phyloP scores from a whole-genome alignment of 2,888 invertebrate genomes.

The Papilio protenor region DNA sequence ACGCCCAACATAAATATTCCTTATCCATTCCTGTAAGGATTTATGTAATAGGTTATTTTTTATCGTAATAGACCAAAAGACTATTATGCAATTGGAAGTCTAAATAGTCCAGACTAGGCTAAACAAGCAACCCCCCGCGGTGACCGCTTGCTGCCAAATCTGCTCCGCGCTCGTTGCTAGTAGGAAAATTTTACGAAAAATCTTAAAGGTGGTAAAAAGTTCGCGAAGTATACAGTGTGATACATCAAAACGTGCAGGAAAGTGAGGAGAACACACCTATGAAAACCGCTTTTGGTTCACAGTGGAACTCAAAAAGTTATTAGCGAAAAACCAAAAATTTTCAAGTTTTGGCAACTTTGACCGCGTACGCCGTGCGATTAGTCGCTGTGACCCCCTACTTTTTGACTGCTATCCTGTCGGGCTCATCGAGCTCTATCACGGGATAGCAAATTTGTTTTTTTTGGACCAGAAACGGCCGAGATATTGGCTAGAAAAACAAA shows the following conservation, averaged over 20 bases:
- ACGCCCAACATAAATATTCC: constrained; percentile 37
- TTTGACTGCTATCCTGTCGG: too few relatives aligned
- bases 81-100: too few relatives aligned
- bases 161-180: too few relatives aligned
- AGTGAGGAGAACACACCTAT: neutral
- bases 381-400: too few relatives aligned
- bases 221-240: neutral
- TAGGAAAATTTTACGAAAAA: too few relatives aligned
- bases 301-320: neutral
- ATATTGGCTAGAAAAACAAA: too few relatives aligned
- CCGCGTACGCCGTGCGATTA: too few relatives aligned
- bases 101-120: too few relatives aligned
- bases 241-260: neutral
- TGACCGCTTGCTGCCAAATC: neutral
- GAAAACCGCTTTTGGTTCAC: neutral
- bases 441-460: too few relatives aligned
- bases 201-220: neutral
- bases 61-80: neutral
- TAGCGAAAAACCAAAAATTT: neutral
- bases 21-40: constrained; percentile 18
- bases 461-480: too few relatives aligned
- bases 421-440: too few relatives aligned
- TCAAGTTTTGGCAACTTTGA: neutral
- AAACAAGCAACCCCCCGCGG: neutral
- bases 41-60: neutral